Base-by-base conservation (phyloP, 1,140 invertebrate species). In the Leptinotarsa defecta region DNA sequence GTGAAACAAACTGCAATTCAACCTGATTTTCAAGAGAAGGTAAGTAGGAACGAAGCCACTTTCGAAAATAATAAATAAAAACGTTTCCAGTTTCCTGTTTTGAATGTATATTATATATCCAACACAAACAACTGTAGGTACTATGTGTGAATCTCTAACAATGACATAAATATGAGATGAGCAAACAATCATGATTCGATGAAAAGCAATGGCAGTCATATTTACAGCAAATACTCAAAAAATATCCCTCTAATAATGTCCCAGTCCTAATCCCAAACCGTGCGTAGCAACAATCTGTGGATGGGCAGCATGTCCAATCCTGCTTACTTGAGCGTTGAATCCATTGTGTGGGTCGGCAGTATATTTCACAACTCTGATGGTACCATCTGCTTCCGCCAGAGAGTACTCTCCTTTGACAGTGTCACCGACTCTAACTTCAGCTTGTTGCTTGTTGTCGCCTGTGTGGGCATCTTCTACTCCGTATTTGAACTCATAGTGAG, bases 401-500 rank as follows among this genome's bases (percentile, higher is more conserved):
- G 88, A 88, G 83, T 90, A 91, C 74, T 82, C 81, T 3, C 87
- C 86, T 48, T 81, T 81, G n/a, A 80, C 77, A 13, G 64, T 77
- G 76, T 83, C 83, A 82, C 77, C 78, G 80, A 77, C 72, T 74
- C 75, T 77, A 62, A 69, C 83, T 80, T 73, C 81, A 67, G 17
- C 43, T 75, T 90, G 89, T 17, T 89, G 89, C 76, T 90, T 90
- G 0, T 90, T 86, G 78, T 93, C 91, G 1, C 91, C 92, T 0
- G 91, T 92, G 20, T 90, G 87, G 64, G 88, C 87, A 83, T 93
- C 92, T 68, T 91, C 88, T 6, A 93, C 91, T 15, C 90, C 91
- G 77, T 93, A 92, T 73, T 91, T 90, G 76, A 90, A 93, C 13
- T 90, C 86, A 78, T 93, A 93, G 82, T 89, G 90, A 0, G 91